Conservation (phyloP, 2,113 vertebrate species). For the Erpornis zantholeuca region DNA sequence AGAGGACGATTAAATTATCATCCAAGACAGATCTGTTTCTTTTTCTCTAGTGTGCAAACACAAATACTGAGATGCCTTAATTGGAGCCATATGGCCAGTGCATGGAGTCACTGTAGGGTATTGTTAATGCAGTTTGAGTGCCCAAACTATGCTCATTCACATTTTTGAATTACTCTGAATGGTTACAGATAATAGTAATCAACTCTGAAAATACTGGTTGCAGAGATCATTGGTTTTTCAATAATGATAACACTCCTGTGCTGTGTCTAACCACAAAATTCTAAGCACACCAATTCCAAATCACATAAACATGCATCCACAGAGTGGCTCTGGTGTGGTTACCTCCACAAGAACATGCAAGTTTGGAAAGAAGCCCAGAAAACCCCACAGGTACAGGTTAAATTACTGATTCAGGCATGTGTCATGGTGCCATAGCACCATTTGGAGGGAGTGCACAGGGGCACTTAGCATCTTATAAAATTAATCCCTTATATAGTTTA, state of each 20-base stretch:
- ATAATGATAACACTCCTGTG: background rate
- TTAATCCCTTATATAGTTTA: background rate
- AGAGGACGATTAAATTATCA: background rate
- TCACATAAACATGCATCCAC: background rate
- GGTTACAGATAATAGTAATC: background rate
- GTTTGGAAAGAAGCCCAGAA: background rate
- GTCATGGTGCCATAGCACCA: background rate
- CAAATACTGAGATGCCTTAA: slow-evolving; percentile 13
- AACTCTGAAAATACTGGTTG: background rate
- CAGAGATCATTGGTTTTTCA: background rate
- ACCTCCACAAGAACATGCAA: background rate
- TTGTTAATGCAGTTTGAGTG: background rate
- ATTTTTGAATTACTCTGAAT: background rate
- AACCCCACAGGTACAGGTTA: background rate
- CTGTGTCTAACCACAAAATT: background rate
- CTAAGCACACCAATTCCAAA: background rate
- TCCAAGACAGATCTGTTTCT: background rate
- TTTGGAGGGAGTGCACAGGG: background rate
- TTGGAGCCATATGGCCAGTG: slow-evolving; percentile 23
- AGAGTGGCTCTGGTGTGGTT: background rate
- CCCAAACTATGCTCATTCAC: background rate
- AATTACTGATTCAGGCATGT: background rate
- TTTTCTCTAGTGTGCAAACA: slow-evolving; percentile 1
- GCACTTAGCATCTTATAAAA: background rate
- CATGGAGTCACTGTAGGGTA: background rate